Percentiles rank a stretch among this genome's conserved stretches.
These are phyloP conservation scores for Acronicta leporina DNA, from an alignment of 2,888 invertebrate genomes.

Conservation along the genomic window DNA sequence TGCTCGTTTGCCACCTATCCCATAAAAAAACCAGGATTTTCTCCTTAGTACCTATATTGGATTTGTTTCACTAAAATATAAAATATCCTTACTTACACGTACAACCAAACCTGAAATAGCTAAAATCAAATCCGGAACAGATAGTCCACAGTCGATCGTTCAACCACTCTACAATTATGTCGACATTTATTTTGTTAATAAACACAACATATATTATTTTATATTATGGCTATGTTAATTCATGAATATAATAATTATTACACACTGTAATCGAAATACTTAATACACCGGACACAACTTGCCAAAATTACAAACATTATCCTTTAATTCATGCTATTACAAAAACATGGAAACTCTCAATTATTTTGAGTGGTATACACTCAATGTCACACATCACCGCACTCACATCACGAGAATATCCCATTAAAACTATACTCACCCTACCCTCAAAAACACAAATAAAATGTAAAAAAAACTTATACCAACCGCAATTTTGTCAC, in stretches of 20 bases:
- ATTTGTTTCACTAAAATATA: no score
- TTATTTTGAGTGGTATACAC: slow-evolving; percentile 65
- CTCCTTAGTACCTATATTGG: no score
- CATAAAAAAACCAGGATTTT: no score
- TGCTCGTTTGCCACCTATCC: no score
- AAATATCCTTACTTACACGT: no score
- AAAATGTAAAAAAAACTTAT: slow-evolving; percentile 58
- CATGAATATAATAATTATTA: no score
- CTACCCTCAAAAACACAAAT: slow-evolving; percentile 57
- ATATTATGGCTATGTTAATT: background rate
- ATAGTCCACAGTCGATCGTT: no score
- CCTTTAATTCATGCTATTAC: slow-evolving; percentile 28
- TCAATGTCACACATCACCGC: slow-evolving; percentile 58
- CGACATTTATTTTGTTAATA: no score
- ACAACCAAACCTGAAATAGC: no score
- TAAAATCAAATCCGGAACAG: no score
- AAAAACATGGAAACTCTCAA: slow-evolving; percentile 62
- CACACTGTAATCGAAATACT: slow-evolving; percentile 3
- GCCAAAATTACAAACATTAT: slow-evolving; percentile 35
- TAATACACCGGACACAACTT: slow-evolving; percentile 10
- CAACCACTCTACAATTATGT: no score
- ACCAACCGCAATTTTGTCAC: slow-evolving; percentile 66
- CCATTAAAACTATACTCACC: slow-evolving; percentile 62
- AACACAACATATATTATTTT: no score
- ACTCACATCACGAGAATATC: slow-evolving; percentile 49